phyloP scores from a whole-genome alignment of 2,888 invertebrate species.

The Mythimna lalbum region DNA sequence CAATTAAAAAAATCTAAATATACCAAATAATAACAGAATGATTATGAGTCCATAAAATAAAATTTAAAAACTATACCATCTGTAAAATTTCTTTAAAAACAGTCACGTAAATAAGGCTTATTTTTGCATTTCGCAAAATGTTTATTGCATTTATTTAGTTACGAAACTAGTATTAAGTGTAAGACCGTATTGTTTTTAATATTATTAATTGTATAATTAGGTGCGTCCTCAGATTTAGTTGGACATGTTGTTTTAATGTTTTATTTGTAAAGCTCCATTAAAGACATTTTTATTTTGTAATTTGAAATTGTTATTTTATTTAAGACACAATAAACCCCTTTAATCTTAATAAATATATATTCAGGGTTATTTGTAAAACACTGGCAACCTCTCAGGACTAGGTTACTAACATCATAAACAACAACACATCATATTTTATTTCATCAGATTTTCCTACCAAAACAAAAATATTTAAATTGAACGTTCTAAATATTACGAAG shows the following conservation, averaged over 20 bases:
- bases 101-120: conserved; percentile 24
- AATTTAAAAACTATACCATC: conserved; percentile 16
- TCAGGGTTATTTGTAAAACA: no score
- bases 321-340: background rate
- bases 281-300: conserved; percentile 84
- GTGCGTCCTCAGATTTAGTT: conserved; percentile 51
- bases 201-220: conserved; percentile 55
- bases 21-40: background rate
- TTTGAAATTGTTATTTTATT: conserved; percentile 76
- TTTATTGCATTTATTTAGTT: conserved; percentile 62
- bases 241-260: conserved; percentile 73
- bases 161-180: conserved; percentile 48
- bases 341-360: no score
- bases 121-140: conserved; percentile 56
- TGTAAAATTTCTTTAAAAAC: conserved; percentile 15
- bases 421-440: no score
- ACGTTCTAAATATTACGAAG: no score
- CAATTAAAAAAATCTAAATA: background rate
- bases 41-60: background rate
- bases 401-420: no score
- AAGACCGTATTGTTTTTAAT: conserved; percentile 60
- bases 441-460: no score
- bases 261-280: conserved; percentile 72
- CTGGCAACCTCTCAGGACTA: no score
- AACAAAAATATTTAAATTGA: no score